A percentile compares a stretch with the other conserved stretches of the same genome.
Evolutionary conservation across 2,113 vertebrate species (phyloP).

Genomic region (Percopsis transmontana): DNA sequence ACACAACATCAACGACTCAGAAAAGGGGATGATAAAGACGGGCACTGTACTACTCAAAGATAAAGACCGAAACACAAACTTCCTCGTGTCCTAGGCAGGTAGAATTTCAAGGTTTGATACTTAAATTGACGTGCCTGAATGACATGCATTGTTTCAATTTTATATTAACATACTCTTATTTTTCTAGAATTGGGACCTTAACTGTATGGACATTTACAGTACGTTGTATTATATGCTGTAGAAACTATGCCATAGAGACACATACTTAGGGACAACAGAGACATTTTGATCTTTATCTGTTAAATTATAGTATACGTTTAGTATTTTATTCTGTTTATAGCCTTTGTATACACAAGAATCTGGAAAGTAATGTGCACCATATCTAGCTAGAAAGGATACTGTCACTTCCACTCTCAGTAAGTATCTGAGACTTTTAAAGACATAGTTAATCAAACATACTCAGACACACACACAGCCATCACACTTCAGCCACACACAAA

Average conservation of each 20-base stretch:
- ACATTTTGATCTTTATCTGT: too few relatives aligned
- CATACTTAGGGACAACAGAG: neutral
- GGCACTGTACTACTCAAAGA: constrained; percentile 16
- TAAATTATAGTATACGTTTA: too few relatives aligned
- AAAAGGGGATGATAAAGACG: constrained; percentile 14
- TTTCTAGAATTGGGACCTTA: neutral
- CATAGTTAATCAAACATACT: neutral
- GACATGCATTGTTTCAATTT: too few relatives aligned
- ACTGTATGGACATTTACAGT: neutral
- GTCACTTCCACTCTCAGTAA: too few relatives aligned
- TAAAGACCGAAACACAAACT: constrained; percentile 11
- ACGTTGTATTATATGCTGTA: neutral
- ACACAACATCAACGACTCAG: constrained; percentile 23
- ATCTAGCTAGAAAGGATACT: neutral
- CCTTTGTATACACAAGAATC: neutral
- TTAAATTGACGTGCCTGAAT: neutral
- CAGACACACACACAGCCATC: neutral
- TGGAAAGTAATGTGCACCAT: neutral
- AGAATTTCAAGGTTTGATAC: constrained; percentile 1
- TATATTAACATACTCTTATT: neutral
- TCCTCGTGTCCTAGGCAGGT: constrained; percentile 4
- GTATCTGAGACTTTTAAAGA: too few relatives aligned
- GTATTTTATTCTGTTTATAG: neutral
- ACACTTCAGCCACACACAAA: too few relatives aligned
- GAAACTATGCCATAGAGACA: neutral